phyloP scores from a whole-genome alignment of 2,888 invertebrate species.

The Nasonia oneida region DNA sequence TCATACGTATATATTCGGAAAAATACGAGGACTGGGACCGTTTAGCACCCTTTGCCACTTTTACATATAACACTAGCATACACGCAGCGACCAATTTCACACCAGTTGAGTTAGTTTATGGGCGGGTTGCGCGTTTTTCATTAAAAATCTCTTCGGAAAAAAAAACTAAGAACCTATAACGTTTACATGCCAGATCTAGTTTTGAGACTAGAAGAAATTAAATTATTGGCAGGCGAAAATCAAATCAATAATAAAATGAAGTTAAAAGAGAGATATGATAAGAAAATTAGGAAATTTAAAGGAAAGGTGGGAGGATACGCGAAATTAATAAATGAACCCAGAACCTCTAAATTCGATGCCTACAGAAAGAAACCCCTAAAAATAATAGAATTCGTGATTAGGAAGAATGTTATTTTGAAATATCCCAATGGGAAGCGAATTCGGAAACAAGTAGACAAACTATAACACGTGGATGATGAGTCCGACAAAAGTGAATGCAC shows the following conservation, averaged over 20 bases:
- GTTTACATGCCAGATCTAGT: not conserved
- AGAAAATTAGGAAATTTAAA: not conserved
- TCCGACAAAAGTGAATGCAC: no score
- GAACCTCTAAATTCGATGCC: not conserved
- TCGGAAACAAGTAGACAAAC: not conserved
- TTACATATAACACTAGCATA: constrained; percentile 30
- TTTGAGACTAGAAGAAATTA: not conserved
- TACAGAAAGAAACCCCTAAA: constrained; percentile 1
- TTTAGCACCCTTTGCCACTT: constrained; percentile 23
- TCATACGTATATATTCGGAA: constrained; percentile 6
- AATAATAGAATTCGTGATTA: not conserved
- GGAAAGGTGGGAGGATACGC: not conserved
- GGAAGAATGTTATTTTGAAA: constrained; percentile 23
- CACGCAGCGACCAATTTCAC: constrained; percentile 24
- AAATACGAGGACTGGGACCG: constrained; percentile 35
- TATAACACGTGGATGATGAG: not conserved
- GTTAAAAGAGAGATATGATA: not conserved
- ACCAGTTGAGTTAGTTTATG: not conserved
- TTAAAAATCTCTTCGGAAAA: not conserved
- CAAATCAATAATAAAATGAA: not conserved
- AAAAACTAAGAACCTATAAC: not conserved
- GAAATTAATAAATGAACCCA: not conserved
- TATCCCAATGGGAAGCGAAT: not conserved
- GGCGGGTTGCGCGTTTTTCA: not conserved
- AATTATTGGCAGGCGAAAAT: not conserved